Percentiles rank a stretch among this genome's conserved stretches.
Evolutionary conservation across 2,888 invertebrate genomes (phyloP).

Genomic region (Cephonodes hylas): DNA sequence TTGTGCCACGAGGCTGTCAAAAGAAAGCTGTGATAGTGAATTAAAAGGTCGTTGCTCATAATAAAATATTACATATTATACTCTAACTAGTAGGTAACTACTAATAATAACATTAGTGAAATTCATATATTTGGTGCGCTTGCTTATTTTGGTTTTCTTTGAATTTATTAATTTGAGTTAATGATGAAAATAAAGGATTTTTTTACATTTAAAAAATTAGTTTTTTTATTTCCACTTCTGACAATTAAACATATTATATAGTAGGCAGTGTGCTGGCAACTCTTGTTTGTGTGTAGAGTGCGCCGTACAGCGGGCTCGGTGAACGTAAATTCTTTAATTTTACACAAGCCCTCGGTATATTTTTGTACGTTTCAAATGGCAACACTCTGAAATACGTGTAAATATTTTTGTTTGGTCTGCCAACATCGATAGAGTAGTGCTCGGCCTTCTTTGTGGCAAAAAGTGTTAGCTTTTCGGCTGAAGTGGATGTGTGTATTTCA

Average conservation of each 20-base stretch:
- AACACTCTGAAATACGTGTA: slow-evolving; percentile 5
- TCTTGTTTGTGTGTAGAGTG: slow-evolving; percentile 19
- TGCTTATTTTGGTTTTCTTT: no score
- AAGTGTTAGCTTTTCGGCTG: background rate
- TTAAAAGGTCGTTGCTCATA: no score
- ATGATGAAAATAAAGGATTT: no score
- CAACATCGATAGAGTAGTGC: slow-evolving; percentile 5
- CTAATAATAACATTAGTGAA: no score
- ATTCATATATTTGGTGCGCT: no score
- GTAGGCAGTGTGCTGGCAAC: background rate
- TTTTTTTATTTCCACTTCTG: no score
- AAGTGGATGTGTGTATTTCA: background rate
- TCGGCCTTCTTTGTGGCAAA: background rate
- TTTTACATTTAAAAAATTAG: no score
- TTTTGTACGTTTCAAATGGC: background rate
- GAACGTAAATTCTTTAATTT: slow-evolving; percentile 24
- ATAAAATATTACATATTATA: no score
- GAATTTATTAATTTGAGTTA: no score
- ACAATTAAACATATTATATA: background rate
- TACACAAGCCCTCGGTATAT: slow-evolving; percentile 14
- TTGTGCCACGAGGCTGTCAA: no score
- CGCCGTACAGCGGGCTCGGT: slow-evolving; percentile 13
- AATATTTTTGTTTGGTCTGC: slow-evolving; percentile 3
- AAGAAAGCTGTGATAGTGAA: background rate
- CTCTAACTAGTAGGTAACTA: no score